phyloP scores from a whole-genome alignment of 1,140 invertebrate species.

The Plutomurus gul region DNA sequence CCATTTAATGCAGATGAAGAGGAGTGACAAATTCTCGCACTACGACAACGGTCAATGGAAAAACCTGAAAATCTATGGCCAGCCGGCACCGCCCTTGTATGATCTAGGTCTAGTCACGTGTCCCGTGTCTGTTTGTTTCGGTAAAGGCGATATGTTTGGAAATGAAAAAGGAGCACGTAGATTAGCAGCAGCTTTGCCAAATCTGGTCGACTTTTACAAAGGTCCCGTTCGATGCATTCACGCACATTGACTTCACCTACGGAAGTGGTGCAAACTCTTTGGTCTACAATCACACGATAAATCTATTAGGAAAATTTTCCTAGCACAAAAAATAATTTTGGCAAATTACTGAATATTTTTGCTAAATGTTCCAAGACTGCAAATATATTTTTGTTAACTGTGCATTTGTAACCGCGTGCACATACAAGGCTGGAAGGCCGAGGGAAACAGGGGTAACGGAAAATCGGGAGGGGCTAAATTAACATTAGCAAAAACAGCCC shows the following conservation, averaged over 20 bases:
- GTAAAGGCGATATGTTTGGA: slow-evolving; percentile 60
- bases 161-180: slow-evolving; percentile 55
- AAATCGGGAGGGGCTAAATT: no score
- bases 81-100: neutral
- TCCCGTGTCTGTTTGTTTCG: neutral
- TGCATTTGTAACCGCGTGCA: no score
- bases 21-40: neutral
- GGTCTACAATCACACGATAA: slow-evolving; percentile 61
- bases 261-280: slow-evolving; percentile 66
- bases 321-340: neutral
- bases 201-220: slow-evolving; percentile 59
- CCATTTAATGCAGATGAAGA: slow-evolving; percentile 38
- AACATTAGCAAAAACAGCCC: no score
- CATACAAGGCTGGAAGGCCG: no score
- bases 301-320: slow-evolving; percentile 54
- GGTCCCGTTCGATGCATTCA: slow-evolving; percentile 67
- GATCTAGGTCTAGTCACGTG: neutral
- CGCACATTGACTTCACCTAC: slow-evolving; percentile 73
- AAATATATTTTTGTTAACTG: no score
- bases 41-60: neutral
- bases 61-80: neutral
- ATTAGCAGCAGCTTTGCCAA: slow-evolving; percentile 60
- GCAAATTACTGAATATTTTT: no score
- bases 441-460: no score
- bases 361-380: no score